Conservation (phyloP, 1,140 invertebrate genomes). For the Paralvinella palmiformis region DNA sequence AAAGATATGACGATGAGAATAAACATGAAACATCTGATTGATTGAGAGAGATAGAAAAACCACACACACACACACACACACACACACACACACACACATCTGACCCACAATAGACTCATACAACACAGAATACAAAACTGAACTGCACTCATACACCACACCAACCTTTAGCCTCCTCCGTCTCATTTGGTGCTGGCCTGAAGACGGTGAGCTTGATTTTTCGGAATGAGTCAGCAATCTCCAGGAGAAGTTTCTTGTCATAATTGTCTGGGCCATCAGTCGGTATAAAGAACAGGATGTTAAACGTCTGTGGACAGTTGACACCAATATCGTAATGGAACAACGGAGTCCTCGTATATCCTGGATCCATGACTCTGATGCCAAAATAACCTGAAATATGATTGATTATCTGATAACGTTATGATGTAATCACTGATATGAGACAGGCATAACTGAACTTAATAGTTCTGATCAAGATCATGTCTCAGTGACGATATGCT, state of each 20-base stretch:
- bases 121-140: no score
- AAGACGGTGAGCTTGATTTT: slow-evolving; percentile 20
- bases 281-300: slow-evolving; percentile 11
- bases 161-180: slow-evolving; percentile 11
- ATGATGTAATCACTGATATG: no score
- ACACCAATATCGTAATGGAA: slow-evolving; percentile 17
- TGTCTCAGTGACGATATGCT: no score
- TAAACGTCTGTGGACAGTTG: slow-evolving; percentile 15
- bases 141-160: no score
- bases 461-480: no score
- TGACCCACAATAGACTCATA: no score
- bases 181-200: slow-evolving; percentile 16
- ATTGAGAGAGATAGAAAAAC: no score
- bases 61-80: no score
- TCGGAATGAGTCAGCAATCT: slow-evolving; percentile 13
- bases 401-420: no score
- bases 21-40: no score
- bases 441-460: no score
- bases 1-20: no score
- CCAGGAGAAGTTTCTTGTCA: slow-evolving; percentile 15
- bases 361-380: slow-evolving; percentile 14
- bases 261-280: slow-evolving; percentile 13
- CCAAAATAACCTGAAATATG: slow-evolving; percentile 14
- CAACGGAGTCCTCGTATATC: neutral
- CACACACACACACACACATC: slow-evolving; percentile 14